Base-by-base conservation (phyloP, 2,113 vertebrate genomes). In the Pica pica region DNA sequence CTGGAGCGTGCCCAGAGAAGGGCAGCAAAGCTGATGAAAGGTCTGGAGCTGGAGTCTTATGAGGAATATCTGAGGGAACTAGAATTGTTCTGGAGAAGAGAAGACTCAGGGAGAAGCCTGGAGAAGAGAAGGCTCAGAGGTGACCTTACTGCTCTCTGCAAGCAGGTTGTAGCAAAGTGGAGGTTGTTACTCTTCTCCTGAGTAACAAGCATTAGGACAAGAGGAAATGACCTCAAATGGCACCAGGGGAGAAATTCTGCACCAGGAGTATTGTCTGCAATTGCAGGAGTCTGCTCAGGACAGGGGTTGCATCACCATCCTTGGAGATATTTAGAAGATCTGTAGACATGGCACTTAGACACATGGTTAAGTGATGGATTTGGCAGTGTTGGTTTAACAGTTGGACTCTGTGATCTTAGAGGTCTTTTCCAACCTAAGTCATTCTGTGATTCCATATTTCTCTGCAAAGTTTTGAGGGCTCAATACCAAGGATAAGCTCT, bases 91-190 rank as follows among this genome's bases (percentile, higher is more conserved):
- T 33, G 41, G 31, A 47, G 41, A 46, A 57, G 24, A 35, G 56
- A 39, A 39, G 63, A 31, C 3, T 6, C 26, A 27, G 53, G 69
- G 23, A 44, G 37, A 44, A 74, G 33, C n/a, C 42, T 73, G 67
- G 50, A 27, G 44, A 42, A 31, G 31, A 27, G 18, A 59, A 52
- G 37, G 23, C 47, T 76, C 18, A 16, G 47, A 26, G 56, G 22
- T 56, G 63, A 69, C 42, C 49, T 90, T 56, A 17, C 5, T 1
- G 1, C 41, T 77, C 26, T 37, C 42, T 24, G 6, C 46, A 42
- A 77, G 22, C 35, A 42, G 27, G 6, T 10, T 42, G 10, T 42
- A 83, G 35, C 0, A 0, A 31, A 27, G 8, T 20, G 7, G 10
- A 7, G 7, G 11, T 42, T 69, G 37, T 9, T 55, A 37, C 10